Evolutionary conservation across 2,888 invertebrate species (phyloP).

Genomic region (Mesorhabditis belari): DNA sequence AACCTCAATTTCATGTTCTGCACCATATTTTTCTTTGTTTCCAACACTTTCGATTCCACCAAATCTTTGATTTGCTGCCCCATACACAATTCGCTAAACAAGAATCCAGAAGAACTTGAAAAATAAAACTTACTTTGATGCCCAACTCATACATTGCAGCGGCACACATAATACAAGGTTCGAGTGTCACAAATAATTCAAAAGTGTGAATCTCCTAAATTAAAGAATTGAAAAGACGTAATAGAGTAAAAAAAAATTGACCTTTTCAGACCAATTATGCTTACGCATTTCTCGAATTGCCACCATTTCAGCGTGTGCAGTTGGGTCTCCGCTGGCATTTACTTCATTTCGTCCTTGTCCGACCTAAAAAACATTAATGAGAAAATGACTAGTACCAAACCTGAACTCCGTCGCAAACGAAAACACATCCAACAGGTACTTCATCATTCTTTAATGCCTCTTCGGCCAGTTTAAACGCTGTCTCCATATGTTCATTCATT

Average conservation of each 20-base stretch:
- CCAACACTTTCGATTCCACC: slow-evolving; percentile 87
- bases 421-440: slow-evolving; percentile 95
- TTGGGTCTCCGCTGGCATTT: slow-evolving; percentile 74
- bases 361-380: slow-evolving; percentile 59
- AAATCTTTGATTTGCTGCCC: slow-evolving; percentile 89
- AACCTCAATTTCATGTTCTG: slow-evolving; percentile 22
- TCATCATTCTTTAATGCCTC: slow-evolving; percentile 74
- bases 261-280: background rate
- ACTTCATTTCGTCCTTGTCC: slow-evolving; percentile 66
- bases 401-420: slow-evolving; percentile 57
- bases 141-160: slow-evolving; percentile 55
- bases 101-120: too few species aligned
- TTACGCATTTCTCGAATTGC: slow-evolving; percentile 69
- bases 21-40: slow-evolving; percentile 54
- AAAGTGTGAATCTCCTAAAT: slow-evolving; percentile 14
- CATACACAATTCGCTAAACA: slow-evolving; percentile 77
- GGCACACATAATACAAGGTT: slow-evolving; percentile 97
- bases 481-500: too few species aligned
- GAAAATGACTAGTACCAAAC: slow-evolving; percentile 8
- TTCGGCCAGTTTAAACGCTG: slow-evolving; percentile 60
- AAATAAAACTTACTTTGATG: background rate
- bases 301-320: slow-evolving; percentile 88
- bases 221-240: background rate
- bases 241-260: background rate
- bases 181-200: slow-evolving; percentile 72